Conservation (phyloP, 2,113 vertebrate species). For the Panthera uncia region DNA sequence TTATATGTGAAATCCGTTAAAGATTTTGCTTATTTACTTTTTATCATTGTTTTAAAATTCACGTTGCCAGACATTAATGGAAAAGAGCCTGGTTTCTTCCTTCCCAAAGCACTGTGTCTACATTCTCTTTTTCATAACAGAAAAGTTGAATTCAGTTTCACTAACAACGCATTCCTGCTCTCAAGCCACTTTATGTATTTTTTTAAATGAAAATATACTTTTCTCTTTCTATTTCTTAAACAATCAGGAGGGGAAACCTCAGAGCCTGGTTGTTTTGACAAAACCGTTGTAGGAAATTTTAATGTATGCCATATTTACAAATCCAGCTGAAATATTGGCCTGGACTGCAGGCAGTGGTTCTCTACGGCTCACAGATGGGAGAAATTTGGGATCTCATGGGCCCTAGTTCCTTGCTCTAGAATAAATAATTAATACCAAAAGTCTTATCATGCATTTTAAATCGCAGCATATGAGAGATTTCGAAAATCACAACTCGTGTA, state of each 20-base stretch:
- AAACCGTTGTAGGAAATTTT: not conserved
- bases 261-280: too few relatives aligned
- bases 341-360: rapidly evolving
- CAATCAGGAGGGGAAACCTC: not conserved
- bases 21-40: not conserved
- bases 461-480: too few relatives aligned
- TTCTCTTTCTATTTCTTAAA: not conserved
- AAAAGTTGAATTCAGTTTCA: not conserved
- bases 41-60: not conserved
- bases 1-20: not conserved
- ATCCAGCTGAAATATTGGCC: not conserved
- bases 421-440: too few relatives aligned
- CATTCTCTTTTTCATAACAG: not conserved
- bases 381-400: too few relatives aligned
- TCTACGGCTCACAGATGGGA: not conserved
- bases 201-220: not conserved
- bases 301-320: not conserved
- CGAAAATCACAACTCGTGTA: rapidly evolving
- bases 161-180: not conserved
- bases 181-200: not conserved
- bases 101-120: not conserved
- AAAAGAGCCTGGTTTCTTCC: not conserved
- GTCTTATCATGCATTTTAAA: rapidly evolving
- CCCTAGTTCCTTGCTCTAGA: too few relatives aligned
- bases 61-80: not conserved